Conservation (phyloP, 2,888 invertebrate species). For the Latrodectus elegans region DNA sequence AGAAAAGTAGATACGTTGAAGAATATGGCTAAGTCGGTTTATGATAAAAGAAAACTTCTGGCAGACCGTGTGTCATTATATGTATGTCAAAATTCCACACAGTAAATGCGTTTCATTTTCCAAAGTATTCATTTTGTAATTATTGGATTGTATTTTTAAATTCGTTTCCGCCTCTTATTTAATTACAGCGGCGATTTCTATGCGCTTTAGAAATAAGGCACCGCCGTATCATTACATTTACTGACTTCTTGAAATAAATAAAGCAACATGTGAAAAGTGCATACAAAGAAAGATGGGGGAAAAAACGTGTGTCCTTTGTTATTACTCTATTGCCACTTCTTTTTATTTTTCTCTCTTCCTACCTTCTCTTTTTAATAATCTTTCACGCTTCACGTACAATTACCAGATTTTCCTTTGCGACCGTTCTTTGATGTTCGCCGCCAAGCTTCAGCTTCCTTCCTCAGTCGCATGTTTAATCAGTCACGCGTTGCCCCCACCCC, state of each 20-base stretch:
- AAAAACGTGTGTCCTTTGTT: conserved; percentile 1
- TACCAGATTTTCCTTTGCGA: conserved; percentile 61
- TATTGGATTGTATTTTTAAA: no score
- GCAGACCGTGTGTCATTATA: no score
- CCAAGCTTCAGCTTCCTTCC: conserved; percentile 2
- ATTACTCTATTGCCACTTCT: conserved; percentile 20
- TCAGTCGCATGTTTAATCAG: conserved; percentile 65
- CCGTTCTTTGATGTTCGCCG: conserved; percentile 28
- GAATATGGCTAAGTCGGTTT: no score
- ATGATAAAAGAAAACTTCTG: no score
- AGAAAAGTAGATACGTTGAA: no score
- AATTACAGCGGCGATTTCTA: not conserved
- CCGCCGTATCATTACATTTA: conserved; percentile 44
- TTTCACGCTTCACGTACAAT: conserved; percentile 67
- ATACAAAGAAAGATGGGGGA: conserved; percentile 4
- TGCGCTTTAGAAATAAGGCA: conserved; percentile 29
- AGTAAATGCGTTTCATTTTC: no score
- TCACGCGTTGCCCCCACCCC: conserved; percentile 27
- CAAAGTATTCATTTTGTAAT: no score
- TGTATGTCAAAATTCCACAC: no score
- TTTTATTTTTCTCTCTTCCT: conserved; percentile 6
- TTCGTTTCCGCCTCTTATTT: not conserved
- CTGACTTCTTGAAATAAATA: conserved; percentile 29
- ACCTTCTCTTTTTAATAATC: conserved; percentile 37
- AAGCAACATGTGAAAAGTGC: conserved; percentile 13